Evolutionary conservation across 2,797 vertebrate species (phyloP).

Genomic region (Cirrhinus mrigala): DNA sequence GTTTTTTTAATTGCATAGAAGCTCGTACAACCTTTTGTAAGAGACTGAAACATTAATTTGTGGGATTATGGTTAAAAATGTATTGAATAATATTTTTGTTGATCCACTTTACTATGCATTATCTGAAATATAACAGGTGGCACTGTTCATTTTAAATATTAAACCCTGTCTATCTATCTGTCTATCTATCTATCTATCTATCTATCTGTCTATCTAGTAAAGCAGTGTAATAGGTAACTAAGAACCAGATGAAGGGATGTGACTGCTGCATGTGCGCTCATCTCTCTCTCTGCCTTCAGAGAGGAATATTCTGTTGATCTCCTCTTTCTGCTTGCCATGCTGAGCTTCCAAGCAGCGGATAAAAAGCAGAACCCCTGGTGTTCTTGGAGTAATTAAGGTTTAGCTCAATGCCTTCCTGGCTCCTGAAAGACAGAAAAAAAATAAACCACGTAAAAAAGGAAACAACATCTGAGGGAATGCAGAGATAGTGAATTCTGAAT

Average conservation of each 20-base stretch:
- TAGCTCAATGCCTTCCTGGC: slow-evolving; percentile 71
- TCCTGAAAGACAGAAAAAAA: slow-evolving; percentile 58
- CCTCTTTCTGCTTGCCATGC: slow-evolving; percentile 36
- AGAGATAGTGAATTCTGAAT: slow-evolving; percentile 54
- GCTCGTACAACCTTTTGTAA: neutral
- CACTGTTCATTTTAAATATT: neutral
- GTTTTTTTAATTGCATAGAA: neutral
- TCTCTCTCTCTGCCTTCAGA: slow-evolving; percentile 29
- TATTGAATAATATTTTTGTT: neutral
- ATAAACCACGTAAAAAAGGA: slow-evolving; percentile 51
- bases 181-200: slow-evolving; percentile 15
- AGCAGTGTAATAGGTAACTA: neutral
- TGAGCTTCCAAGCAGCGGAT: slow-evolving; percentile 56
- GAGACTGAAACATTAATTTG: neutral
- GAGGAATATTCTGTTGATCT: slow-evolving; percentile 46
- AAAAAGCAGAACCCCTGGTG: slow-evolving; percentile 76
- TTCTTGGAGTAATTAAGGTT: slow-evolving; percentile 77
- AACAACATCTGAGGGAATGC: slow-evolving; percentile 46
- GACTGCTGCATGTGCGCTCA: slow-evolving; percentile 29
- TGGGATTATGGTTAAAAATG: neutral
- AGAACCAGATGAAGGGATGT: slow-evolving; percentile 20
- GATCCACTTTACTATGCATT: slow-evolving; percentile 9
- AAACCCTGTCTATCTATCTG: slow-evolving; percentile 27
- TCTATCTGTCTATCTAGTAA: slow-evolving; percentile 3
- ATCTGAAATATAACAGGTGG: slow-evolving; percentile 9